phyloP scores from a whole-genome alignment of 2,113 vertebrate species.

The Scopus umbretta region DNA sequence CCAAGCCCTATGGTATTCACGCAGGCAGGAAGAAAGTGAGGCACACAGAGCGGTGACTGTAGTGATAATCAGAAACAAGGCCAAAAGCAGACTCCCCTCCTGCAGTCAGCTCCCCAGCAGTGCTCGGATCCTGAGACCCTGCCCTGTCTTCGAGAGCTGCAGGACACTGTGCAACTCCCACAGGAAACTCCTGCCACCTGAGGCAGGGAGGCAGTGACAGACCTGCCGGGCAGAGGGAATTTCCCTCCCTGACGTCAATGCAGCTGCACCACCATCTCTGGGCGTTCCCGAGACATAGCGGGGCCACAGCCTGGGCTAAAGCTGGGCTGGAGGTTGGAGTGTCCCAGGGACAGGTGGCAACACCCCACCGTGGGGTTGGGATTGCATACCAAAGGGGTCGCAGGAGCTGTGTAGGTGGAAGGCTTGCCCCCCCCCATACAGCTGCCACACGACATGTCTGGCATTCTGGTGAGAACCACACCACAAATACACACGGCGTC shows the following conservation, averaged over 20 bases:
- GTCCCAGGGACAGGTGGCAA: slow-evolving; percentile 4
- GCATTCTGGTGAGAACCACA: background rate
- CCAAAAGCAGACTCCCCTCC: background rate
- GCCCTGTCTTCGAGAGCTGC: background rate
- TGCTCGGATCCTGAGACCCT: background rate
- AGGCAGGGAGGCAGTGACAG: background rate
- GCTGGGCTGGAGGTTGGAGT: background rate
- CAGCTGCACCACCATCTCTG: background rate
- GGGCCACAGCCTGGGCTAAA: background rate
- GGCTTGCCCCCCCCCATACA: background rate
- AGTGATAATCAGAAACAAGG: background rate
- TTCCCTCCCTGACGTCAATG: background rate
- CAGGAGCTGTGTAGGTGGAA: slow-evolving; percentile 59
- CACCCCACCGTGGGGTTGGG: background rate
- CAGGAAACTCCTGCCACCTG: background rate
- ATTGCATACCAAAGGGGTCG: slow-evolving; percentile 33
- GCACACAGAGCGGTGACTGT: fast-evolving
- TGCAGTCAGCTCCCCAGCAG: background rate
- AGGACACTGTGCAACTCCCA: background rate
- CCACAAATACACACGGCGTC: background rate
- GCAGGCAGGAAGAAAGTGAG: background rate
- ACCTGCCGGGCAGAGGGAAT: background rate
- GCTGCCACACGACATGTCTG: slow-evolving; percentile 30
- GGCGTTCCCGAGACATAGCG: background rate
- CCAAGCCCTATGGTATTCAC: background rate